Evolutionary conservation across 2,113 vertebrate genomes (phyloP).

Genomic region (Cinclus cinclus): DNA sequence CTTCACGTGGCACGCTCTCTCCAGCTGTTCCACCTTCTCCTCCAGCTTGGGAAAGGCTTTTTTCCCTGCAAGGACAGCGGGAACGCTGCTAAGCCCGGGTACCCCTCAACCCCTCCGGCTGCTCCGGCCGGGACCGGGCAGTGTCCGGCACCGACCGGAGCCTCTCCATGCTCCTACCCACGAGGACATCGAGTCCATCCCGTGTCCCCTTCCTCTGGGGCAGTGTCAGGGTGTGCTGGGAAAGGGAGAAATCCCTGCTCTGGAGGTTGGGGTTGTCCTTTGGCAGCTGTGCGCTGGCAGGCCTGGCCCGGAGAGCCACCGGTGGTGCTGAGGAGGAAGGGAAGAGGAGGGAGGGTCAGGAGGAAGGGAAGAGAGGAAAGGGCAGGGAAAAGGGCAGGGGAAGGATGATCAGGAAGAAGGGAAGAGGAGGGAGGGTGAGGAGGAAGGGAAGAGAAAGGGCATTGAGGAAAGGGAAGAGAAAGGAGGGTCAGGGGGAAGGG

Average conservation of each 20-base stretch:
- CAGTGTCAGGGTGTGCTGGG: neutral
- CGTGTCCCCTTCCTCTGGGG: neutral
- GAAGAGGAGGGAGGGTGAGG: rapidly evolving
- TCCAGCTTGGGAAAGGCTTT: constrained; percentile 56
- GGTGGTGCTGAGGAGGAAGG: neutral
- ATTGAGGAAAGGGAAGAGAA: neutral
- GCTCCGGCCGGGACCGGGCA: neutral
- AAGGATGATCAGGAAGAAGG: too few species aligned
- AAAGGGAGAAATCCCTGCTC: neutral
- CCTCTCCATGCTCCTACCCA: neutral
- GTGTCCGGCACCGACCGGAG: neutral
- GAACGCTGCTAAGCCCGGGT: neutral
- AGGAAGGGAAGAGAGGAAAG: neutral
- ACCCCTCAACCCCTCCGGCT: rapidly evolving
- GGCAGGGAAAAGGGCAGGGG: neutral
- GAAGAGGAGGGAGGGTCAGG: neutral
- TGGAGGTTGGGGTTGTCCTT: neutral
- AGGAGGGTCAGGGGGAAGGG: neutral
- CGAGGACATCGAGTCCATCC: neutral
- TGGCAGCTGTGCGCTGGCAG: neutral
- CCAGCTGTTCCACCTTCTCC: constrained; percentile 74
- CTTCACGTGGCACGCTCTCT: constrained; percentile 58
- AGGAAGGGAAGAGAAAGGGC: neutral
- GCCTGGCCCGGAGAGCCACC: neutral
- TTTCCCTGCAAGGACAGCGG: constrained; percentile 29